phyloP scores from a whole-genome alignment of 2,888 invertebrate genomes.

The Aporophyla nigra region DNA sequence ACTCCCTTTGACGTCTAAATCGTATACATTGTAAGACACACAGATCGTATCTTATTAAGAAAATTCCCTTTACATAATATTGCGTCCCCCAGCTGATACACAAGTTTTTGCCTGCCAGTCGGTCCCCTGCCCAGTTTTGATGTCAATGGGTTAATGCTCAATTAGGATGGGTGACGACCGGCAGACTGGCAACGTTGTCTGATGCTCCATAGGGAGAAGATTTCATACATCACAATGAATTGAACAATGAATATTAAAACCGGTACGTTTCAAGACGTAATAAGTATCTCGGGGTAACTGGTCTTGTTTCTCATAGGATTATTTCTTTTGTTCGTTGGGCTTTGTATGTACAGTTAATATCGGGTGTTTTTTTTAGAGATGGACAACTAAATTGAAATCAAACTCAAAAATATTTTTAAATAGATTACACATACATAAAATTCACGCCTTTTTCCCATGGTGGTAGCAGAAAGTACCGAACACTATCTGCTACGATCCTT shows the following conservation, averaged over 20 bases:
- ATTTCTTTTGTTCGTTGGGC: slow-evolving; percentile 14
- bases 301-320: slow-evolving; percentile 30
- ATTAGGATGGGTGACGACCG: slow-evolving; percentile 72
- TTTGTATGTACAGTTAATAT: slow-evolving; percentile 29
- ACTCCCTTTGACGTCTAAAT: neutral
- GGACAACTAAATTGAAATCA: neutral
- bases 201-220: slow-evolving; percentile 29
- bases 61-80: slow-evolving; percentile 39
- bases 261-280: slow-evolving; percentile 15
- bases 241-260: slow-evolving; percentile 34
- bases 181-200: slow-evolving; percentile 39
- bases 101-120: slow-evolving; percentile 47
- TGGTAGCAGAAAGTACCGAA: neutral
- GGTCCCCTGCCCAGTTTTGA: slow-evolving; percentile 71
- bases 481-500: neutral
- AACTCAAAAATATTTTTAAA: neutral
- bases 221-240: slow-evolving; percentile 19
- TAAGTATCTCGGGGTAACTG: slow-evolving; percentile 13
- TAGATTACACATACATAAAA: neutral
- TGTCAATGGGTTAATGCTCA: slow-evolving; percentile 81
- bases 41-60: slow-evolving; percentile 15
- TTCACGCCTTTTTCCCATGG: neutral
- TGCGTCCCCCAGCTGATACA: slow-evolving; percentile 16
- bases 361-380: neutral
- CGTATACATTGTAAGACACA: neutral